Evolutionary conservation across 2,113 vertebrate species (phyloP).

Genomic region (Tyrannus savana): DNA sequence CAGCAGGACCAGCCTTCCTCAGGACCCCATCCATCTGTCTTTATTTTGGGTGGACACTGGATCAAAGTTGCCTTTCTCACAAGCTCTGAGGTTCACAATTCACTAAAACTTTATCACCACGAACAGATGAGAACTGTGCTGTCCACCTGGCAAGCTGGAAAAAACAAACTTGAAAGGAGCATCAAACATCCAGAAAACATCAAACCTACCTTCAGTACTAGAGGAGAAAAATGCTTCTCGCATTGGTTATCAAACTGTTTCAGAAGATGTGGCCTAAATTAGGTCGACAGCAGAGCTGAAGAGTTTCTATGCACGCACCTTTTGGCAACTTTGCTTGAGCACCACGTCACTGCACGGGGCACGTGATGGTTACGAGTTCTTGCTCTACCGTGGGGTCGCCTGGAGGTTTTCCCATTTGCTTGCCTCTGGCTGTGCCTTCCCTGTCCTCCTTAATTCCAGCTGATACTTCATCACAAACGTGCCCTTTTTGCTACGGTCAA

Average conservation of each 20-base stretch:
- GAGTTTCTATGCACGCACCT: constrained; percentile 58
- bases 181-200: constrained; percentile 15
- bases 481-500: constrained; percentile 34
- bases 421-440: constrained; percentile 56
- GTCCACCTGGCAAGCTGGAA: not conserved
- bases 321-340: constrained; percentile 24
- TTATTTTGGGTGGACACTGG: constrained; percentile 37
- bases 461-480: constrained; percentile 20
- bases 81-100: constrained; percentile 48
- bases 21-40: constrained; percentile 32
- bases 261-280: constrained; percentile 70
- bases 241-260: constrained; percentile 22
- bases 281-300: constrained; percentile 46
- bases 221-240: constrained; percentile 19
- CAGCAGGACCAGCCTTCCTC: constrained; percentile 21
- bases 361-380: not conserved
- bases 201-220: constrained; percentile 17
- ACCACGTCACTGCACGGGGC: constrained; percentile 11
- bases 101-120: constrained; percentile 19
- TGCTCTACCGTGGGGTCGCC: not conserved
- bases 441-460: constrained; percentile 9
- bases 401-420: constrained; percentile 20
- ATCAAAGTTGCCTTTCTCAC: constrained; percentile 60
- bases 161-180: constrained; percentile 30
- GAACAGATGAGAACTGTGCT: constrained; percentile 19